Percentiles rank a stretch among this genome's conserved stretches.
These are phyloP conservation scores for Odontamblyopus lacepedii DNA, from an alignment of 2,797 vertebrate species.

Conservation along the genomic window DNA sequence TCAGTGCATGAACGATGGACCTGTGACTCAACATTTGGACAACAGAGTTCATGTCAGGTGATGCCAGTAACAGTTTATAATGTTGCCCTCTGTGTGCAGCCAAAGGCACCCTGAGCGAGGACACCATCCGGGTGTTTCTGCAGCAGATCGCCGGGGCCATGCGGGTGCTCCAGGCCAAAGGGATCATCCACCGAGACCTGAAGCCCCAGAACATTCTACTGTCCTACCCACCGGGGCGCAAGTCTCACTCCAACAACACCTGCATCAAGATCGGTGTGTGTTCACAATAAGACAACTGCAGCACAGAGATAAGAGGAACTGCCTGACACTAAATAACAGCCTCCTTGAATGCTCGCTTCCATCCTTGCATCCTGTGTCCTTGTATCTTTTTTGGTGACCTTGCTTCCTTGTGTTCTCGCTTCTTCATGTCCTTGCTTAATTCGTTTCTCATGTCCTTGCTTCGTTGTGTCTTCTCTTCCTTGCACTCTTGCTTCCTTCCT, in stretches of 20 bases:
- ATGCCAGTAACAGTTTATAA: not conserved
- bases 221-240: slow-evolving; percentile 86
- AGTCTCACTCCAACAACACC: slow-evolving; percentile 92
- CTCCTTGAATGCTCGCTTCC: no score
- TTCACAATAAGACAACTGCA: not conserved
- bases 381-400: no score
- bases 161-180: slow-evolving; percentile 92
- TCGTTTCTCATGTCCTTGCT: no score
- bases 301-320: not conserved
- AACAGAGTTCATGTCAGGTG: not conserved
- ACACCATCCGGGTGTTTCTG: slow-evolving; percentile 95
- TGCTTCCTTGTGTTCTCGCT: no score
- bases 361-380: no score
- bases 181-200: slow-evolving; percentile 94
- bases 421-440: no score
- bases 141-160: slow-evolving; percentile 97
- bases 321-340: not conserved
- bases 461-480: no score
- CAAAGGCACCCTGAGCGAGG: slow-evolving; percentile 96
- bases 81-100: slow-evolving; percentile 66
- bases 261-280: slow-evolving; percentile 94
- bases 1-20: not conserved
- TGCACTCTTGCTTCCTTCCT: no score
- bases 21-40: not conserved
- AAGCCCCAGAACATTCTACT: slow-evolving; percentile 98